Evolutionary conservation across 2,113 vertebrate genomes (phyloP), one percentile per base, ranked within the genome.

Genomic region (Callionymus lyra): DNA sequence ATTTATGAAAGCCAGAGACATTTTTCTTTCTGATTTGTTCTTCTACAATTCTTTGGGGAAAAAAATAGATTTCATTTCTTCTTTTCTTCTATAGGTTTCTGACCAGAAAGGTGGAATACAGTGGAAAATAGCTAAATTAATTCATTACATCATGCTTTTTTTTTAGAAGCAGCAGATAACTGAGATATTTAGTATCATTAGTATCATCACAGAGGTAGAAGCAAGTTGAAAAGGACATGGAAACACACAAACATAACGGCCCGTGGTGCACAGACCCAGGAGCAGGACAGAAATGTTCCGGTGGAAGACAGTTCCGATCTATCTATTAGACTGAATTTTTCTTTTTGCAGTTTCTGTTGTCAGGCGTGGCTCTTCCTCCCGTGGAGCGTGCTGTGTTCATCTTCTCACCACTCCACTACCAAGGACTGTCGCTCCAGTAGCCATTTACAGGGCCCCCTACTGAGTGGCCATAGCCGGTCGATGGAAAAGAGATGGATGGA

Each of bases 401-500:
- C 52, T 27, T 27, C 21, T 27, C 43, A 50, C 67, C 38, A 38
- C 60, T 72, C 53, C 47, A 79, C 76, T 85, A 85, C 79, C 82
- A 83, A 2, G 81, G 74, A 64, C 84, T 84, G 84, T 86, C 84
- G 55, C 77, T 87, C 85, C 85, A 87, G 77, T 84, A 82, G 72
- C 85, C 82, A 50, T 81, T 86, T 68, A 84, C 79, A 31, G 83
- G 78, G 65, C 79, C 83, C 64, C 80, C 83, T 53, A 77, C 74
- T 77, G 65, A 61, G 53, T 44, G 53, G 63, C 48, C 59, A 34
- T 9, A 59, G 44, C 61, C 54, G 9, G 21, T 27, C 21, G 8
- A 27, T 8, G 8, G 8, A 27, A 27, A 27, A 27, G 21, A 58
- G 68, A 66, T 45, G 68, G 68, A 68, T 59, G 76, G 80, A 81